Evolutionary conservation across 2,888 invertebrate genomes (phyloP).

Genomic region (Tetropium fuscum): DNA sequence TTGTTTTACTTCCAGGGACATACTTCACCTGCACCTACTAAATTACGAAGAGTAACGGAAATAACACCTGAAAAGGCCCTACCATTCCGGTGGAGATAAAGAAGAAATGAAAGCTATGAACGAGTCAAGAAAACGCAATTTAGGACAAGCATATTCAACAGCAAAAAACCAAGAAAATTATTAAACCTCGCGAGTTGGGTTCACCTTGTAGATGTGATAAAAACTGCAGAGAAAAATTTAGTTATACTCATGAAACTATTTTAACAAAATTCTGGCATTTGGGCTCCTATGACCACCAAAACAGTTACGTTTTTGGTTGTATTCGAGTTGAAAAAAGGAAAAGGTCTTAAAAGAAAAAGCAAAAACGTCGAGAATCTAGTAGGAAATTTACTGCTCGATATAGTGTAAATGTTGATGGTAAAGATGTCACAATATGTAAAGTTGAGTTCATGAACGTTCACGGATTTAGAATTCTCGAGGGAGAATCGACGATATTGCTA

Average conservation of each 20-base stretch:
- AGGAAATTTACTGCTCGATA: not conserved
- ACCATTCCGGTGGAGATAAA: not conserved
- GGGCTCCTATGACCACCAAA: constrained; percentile 31
- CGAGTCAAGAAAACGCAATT: not conserved
- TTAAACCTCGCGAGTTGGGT: not conserved
- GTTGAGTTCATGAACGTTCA: constrained; percentile 33
- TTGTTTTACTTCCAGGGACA: not conserved
- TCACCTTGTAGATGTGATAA: not conserved
- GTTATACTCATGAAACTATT: constrained; percentile 18
- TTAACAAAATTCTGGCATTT: constrained; percentile 34
- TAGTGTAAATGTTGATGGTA: constrained; percentile 20
- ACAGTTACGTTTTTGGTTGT: constrained; percentile 33
- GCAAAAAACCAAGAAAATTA: not conserved
- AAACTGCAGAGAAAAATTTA: constrained; percentile 7
- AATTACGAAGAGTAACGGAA: not conserved
- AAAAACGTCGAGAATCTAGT: constrained; percentile 30
- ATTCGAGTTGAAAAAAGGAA: constrained; percentile 29
- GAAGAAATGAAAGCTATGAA: not conserved
- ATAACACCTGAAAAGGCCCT: not conserved
- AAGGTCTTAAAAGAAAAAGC: constrained; percentile 33
- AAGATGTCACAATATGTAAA: constrained; percentile 25
- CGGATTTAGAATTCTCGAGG: constrained; percentile 26
- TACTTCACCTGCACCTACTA: not conserved
- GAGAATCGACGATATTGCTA: constrained; percentile 26
- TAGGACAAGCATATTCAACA: not conserved